phyloP scores from a whole-genome alignment of 2,797 vertebrate genomes.

The Lagodon rhomboides region DNA sequence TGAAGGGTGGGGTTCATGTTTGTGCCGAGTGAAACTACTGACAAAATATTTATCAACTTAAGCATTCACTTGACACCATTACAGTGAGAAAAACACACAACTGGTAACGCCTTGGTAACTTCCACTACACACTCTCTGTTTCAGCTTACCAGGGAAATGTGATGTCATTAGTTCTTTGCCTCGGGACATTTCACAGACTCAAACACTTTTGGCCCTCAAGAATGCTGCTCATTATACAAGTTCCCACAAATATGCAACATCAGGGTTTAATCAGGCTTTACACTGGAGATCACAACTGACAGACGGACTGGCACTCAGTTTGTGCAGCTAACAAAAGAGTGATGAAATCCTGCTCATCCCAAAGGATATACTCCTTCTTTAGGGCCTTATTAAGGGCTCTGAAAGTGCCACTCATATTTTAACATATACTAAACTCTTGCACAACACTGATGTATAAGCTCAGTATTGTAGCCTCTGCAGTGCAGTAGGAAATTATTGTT shows the following conservation, averaged over 20 bases:
- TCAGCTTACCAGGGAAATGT: conserved; percentile 30
- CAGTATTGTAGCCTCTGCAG: neutral
- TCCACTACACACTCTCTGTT: conserved; percentile 33
- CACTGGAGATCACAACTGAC: conserved; percentile 23
- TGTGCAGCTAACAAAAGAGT: conserved; percentile 31
- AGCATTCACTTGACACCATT: conserved; percentile 3
- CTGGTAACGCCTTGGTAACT: conserved; percentile 27
- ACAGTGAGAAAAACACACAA: conserved; percentile 10
- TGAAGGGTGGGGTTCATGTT: conserved; percentile 36
- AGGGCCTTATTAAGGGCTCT: conserved; percentile 1
- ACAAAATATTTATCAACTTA: conserved; percentile 29
- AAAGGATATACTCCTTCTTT: neutral
- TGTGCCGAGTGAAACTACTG: conserved; percentile 19
- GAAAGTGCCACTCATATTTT: neutral
- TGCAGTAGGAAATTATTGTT: neutral
- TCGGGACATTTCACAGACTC: conserved; percentile 53
- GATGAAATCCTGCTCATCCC: conserved; percentile 26
- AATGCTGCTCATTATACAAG: conserved; percentile 53
- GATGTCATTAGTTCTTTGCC: conserved; percentile 59
- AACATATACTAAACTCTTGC: neutral
- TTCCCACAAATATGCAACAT: conserved; percentile 66
- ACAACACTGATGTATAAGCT: neutral
- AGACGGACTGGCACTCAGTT: conserved; percentile 39
- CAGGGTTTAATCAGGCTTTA: conserved; percentile 43
- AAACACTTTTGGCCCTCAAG: conserved; percentile 37